Evolutionary conservation across 2,797 vertebrate genomes (phyloP).

Genomic region (Clarias fuscus): DNA sequence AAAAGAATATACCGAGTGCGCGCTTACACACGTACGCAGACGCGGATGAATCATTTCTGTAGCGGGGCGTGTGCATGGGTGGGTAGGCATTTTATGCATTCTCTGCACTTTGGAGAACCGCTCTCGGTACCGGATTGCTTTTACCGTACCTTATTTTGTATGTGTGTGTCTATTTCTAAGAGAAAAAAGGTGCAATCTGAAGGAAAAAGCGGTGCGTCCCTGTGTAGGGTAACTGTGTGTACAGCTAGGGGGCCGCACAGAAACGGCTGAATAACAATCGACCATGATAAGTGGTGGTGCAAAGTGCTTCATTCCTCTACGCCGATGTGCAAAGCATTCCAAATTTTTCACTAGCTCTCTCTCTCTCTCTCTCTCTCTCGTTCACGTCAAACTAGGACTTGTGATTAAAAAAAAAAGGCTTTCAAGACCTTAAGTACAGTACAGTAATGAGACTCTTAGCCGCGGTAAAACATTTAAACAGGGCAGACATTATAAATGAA

Average conservation of each 20-base stretch:
- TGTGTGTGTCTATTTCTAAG: too few species aligned
- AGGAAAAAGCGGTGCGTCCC: background rate
- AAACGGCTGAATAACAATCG: background rate
- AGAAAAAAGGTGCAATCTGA: background rate
- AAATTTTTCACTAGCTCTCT: background rate
- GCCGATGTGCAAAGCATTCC: background rate
- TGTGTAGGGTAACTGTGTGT: background rate
- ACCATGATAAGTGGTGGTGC: background rate
- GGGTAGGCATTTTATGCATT: background rate
- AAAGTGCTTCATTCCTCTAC: background rate
- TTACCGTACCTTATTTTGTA: background rate
- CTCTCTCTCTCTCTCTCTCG: too few species aligned
- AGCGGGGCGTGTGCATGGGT: background rate
- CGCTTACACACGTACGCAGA: background rate
- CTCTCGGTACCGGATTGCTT: background rate
- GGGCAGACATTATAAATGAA: too few species aligned
- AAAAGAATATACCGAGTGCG: conserved; percentile 16
- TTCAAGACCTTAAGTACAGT: too few species aligned
- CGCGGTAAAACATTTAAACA: too few species aligned
- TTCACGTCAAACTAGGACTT: too few species aligned
- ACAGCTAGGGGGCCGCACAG: background rate
- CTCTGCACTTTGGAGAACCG: background rate
- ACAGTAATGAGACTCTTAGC: too few species aligned
- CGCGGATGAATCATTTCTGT: background rate
- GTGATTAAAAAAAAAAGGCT: too few species aligned